phyloP scores from a whole-genome alignment of 2,888 invertebrate genomes.

The Neoascia interrupta region DNA sequence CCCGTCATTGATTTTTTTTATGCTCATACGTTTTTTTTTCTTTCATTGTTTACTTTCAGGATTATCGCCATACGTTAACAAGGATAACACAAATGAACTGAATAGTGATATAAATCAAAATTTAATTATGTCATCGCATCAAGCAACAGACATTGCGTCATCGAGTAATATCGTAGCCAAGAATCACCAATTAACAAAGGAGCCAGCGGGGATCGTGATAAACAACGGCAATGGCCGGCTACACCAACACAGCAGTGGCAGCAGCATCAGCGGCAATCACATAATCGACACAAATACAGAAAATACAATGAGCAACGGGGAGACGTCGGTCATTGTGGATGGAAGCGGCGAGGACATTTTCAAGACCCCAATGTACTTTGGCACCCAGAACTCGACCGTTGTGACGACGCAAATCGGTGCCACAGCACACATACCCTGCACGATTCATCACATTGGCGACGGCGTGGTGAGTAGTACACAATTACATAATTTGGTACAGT shows the following conservation, averaged over 20 bases:
- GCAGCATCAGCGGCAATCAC: slow-evolving; percentile 54
- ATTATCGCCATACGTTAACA: slow-evolving; percentile 72
- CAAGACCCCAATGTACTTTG: slow-evolving; percentile 87
- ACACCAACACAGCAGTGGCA: slow-evolving; percentile 34
- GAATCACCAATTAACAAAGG: slow-evolving; percentile 73
- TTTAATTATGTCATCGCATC: slow-evolving; percentile 77
- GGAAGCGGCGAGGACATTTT: slow-evolving; percentile 78
- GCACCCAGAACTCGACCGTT: slow-evolving; percentile 89
- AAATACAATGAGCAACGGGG: slow-evolving; percentile 69
- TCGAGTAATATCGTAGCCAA: slow-evolving; percentile 68
- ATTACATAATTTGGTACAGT: too few relatives aligned
- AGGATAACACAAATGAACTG: slow-evolving; percentile 72
- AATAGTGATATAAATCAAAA: slow-evolving; percentile 78
- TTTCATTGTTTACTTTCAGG: slow-evolving; percentile 69
- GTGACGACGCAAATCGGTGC: slow-evolving; percentile 92
- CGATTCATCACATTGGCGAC: slow-evolving; percentile 91
- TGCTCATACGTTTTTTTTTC: background rate
- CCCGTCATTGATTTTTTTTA: too few relatives aligned
- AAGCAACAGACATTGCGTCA: slow-evolving; percentile 70
- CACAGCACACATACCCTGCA: slow-evolving; percentile 90
- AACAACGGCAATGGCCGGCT: slow-evolving; percentile 51
- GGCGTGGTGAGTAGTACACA: slow-evolving; percentile 87
- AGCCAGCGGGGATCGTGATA: slow-evolving; percentile 72
- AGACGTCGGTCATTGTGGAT: slow-evolving; percentile 71
- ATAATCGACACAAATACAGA: slow-evolving; percentile 70